Evolutionary conservation across 1,140 invertebrate genomes (phyloP).

Genomic region (Drosophila murphyi): DNA sequence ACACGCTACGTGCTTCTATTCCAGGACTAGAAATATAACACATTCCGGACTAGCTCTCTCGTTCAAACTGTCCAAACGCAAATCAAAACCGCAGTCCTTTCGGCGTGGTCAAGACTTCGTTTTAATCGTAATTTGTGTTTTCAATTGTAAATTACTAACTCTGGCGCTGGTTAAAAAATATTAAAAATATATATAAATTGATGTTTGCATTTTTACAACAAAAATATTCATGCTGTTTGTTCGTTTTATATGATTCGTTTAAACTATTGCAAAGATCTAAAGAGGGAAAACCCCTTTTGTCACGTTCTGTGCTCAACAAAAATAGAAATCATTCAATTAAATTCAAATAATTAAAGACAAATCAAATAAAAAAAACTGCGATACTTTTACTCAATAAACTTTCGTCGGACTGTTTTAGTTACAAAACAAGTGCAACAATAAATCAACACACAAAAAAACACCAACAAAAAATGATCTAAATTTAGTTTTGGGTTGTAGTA

Average conservation of each 20-base stretch:
- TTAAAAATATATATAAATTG: background rate
- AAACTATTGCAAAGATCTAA: background rate
- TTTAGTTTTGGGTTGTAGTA: background rate
- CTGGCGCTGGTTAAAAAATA: constrained; percentile 3
- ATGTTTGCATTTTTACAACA: constrained; percentile 15
- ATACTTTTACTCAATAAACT: background rate
- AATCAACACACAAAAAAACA: too few species aligned
- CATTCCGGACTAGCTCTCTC: constrained; percentile 36
- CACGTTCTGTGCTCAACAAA: background rate
- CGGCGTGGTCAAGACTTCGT: constrained; percentile 74
- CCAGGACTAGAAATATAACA: constrained; percentile 56
- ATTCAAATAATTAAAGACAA: background rate
- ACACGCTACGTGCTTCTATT: constrained; percentile 44
- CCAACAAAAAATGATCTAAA: background rate
- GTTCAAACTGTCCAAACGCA: constrained; percentile 55
- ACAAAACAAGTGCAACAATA: too few species aligned
- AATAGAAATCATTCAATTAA: background rate
- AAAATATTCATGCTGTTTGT: background rate
- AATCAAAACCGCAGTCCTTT: constrained; percentile 73
- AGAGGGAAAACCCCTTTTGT: too few species aligned
- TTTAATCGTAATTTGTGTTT: constrained; percentile 22
- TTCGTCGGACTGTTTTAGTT: background rate
- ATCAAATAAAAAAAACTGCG: background rate
- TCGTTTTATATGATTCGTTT: background rate
- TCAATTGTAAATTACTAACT: constrained; percentile 40